Percentiles rank a stretch among this genome's conserved stretches.
phyloP scores from a whole-genome alignment of 2,113 vertebrate genomes.

The Corapipo altera region DNA sequence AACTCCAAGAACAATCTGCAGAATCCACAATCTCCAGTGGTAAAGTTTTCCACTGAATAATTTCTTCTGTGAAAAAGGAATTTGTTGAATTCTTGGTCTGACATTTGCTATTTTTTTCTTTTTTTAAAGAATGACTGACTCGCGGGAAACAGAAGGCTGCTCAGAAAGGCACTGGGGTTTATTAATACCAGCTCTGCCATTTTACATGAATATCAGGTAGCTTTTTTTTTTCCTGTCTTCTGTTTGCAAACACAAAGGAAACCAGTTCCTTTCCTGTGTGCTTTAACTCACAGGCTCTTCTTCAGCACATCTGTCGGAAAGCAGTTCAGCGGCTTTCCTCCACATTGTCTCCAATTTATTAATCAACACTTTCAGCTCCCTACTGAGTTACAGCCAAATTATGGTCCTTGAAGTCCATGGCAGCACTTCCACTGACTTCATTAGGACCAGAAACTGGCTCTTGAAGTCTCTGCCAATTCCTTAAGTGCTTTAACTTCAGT shows the following conservation, averaged over 20 bases:
- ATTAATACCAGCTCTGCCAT: constrained; percentile 27
- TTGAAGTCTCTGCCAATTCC: constrained; percentile 59
- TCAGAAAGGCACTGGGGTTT: constrained; percentile 21
- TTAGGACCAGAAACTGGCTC: constrained; percentile 25
- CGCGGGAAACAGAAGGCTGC: constrained; percentile 6
- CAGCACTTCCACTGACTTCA: constrained; percentile 45
- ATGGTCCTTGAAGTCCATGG: constrained; percentile 50
- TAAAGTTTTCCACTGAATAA: constrained; percentile 64
- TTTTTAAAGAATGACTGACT: neutral
- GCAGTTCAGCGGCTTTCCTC: constrained; percentile 29
- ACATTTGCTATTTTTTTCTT: constrained; percentile 14
- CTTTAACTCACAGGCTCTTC: neutral
- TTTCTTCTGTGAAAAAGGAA: constrained; percentile 54
- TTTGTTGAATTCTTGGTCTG: constrained; percentile 52
- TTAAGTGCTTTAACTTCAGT: constrained; percentile 47
- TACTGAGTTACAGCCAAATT: constrained; percentile 52
- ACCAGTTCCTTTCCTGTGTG: neutral
- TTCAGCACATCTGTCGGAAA: constrained; percentile 41
- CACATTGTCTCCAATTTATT: constrained; percentile 36
- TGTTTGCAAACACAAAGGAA: constrained; percentile 43
- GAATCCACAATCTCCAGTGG: constrained; percentile 9
- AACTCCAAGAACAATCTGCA: constrained; percentile 46
- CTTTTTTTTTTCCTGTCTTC: neutral
- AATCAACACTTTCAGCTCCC: constrained; percentile 58
- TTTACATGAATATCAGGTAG: constrained; percentile 6